These are phyloP conservation scores for Brachionus manjavacas DNA, from an alignment of 1,140 invertebrate species.

Conservation along the genomic window DNA sequence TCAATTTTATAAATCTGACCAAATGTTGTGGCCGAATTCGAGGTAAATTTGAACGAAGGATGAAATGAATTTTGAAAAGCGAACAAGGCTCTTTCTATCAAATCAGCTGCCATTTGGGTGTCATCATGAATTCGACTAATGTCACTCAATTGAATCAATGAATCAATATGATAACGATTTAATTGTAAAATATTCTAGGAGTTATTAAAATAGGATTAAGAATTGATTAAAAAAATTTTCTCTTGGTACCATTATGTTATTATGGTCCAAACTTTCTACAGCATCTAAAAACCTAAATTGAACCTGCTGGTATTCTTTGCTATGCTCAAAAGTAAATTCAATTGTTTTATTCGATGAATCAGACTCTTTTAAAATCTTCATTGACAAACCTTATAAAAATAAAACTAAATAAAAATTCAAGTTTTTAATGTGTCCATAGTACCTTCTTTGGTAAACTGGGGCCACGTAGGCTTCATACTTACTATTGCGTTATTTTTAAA, in stretches of 20 bases:
- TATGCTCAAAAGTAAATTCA: slow-evolving; percentile 75
- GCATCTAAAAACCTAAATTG: slow-evolving; percentile 71
- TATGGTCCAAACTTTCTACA: slow-evolving; percentile 73
- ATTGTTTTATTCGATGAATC: slow-evolving; percentile 57
- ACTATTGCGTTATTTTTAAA: slow-evolving; percentile 31
- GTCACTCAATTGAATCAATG: slow-evolving; percentile 77
- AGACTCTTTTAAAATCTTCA: slow-evolving; percentile 64
- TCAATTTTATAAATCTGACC: slow-evolving; percentile 59
- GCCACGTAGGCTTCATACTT: slow-evolving; percentile 20
- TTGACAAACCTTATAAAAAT: slow-evolving; percentile 63
- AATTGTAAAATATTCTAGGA: slow-evolving; percentile 67
- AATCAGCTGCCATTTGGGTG: slow-evolving; percentile 69
- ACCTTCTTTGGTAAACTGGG: slow-evolving; percentile 3
- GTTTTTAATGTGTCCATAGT: neutral
- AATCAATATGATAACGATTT: slow-evolving; percentile 75
- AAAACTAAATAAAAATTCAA: neutral
- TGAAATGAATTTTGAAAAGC: slow-evolving; percentile 74
- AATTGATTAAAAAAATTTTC: neutral
- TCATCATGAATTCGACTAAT: slow-evolving; percentile 75
- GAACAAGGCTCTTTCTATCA: slow-evolving; percentile 72
- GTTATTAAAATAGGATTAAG: slow-evolving; percentile 8
- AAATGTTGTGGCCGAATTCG: neutral
- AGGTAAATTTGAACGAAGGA: slow-evolving; percentile 70
- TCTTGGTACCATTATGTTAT: slow-evolving; percentile 68
- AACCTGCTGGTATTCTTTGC: slow-evolving; percentile 68